Conservation (phyloP, 2,888 invertebrate genomes). For the Limnephilus lunatus region DNA sequence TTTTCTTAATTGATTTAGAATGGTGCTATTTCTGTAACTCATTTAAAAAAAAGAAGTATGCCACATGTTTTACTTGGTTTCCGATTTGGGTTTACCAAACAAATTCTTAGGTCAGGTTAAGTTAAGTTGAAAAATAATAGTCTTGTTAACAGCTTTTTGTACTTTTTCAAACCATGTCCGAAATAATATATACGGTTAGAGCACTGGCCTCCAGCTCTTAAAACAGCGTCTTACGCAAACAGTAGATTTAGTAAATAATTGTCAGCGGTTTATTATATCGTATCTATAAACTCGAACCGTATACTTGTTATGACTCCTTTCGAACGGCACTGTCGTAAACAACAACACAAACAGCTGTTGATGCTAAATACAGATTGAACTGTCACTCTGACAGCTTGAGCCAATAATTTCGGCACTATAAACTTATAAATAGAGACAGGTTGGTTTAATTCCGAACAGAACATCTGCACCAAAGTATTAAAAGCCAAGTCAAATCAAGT, state of each 20-base stretch:
- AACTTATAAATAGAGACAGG: background rate
- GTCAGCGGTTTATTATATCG: background rate
- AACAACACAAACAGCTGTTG: background rate
- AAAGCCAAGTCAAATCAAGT: background rate
- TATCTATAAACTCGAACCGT: background rate
- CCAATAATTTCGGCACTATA: background rate
- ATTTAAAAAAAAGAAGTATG: too few relatives aligned
- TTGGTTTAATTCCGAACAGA: background rate
- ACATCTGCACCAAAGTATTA: background rate
- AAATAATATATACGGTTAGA: background rate
- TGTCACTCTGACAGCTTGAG: background rate
- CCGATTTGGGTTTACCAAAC: too few relatives aligned
- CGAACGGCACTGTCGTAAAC: background rate
- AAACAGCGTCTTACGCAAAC: background rate
- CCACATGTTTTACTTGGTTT: too few relatives aligned
- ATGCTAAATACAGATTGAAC: background rate
- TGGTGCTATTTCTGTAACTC: too few relatives aligned
- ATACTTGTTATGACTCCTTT: background rate
- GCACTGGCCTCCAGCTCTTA: background rate
- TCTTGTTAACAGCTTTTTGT: too few relatives aligned
- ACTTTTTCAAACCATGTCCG: too few relatives aligned
- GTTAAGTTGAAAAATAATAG: too few relatives aligned
- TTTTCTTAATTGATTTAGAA: too few relatives aligned
- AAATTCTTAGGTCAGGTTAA: too few relatives aligned
- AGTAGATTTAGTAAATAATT: background rate